phyloP scores from a whole-genome alignment of 2,113 vertebrate species.

The Takifugu bimaculatus region DNA sequence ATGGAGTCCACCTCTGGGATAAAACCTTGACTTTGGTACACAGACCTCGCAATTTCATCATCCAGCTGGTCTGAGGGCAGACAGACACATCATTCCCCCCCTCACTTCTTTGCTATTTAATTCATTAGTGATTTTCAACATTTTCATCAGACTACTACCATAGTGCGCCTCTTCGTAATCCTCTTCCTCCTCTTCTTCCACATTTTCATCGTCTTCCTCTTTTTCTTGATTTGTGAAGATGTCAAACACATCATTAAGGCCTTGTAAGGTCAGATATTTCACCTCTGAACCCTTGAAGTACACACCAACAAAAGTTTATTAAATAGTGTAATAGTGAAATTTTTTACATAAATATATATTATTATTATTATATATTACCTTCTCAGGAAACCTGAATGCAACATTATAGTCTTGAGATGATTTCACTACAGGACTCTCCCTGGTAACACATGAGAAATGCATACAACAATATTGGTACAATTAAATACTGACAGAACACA shows the following conservation, averaged over 20 bases:
- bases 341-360: too few species aligned
- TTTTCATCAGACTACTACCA: conserved; percentile 39
- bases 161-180: conserved; percentile 51
- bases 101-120: background rate
- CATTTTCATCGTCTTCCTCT: conserved; percentile 49
- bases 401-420: conserved; percentile 66
- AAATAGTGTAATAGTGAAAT: background rate
- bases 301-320: background rate
- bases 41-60: conserved; percentile 84
- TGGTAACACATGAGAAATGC: conserved; percentile 35
- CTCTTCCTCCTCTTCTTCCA: conserved; percentile 55
- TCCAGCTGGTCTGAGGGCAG: conserved; percentile 78
- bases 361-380: conserved; percentile 47
- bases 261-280: conserved; percentile 79
- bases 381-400: conserved; percentile 69
- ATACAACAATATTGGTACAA: conserved; percentile 2
- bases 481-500: background rate
- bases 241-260: conserved; percentile 78
- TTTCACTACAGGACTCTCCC: conserved; percentile 65
- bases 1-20: conserved; percentile 73
- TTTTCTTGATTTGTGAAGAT: conserved; percentile 68
- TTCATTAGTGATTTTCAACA: background rate
- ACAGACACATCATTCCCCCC: background rate
- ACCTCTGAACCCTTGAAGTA: conserved; percentile 73
- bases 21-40: conserved; percentile 78